Percentiles rank a stretch among this genome's conserved stretches.
Conservation (phyloP, 2,113 vertebrate genomes). For the Irena cyanogastra region DNA sequence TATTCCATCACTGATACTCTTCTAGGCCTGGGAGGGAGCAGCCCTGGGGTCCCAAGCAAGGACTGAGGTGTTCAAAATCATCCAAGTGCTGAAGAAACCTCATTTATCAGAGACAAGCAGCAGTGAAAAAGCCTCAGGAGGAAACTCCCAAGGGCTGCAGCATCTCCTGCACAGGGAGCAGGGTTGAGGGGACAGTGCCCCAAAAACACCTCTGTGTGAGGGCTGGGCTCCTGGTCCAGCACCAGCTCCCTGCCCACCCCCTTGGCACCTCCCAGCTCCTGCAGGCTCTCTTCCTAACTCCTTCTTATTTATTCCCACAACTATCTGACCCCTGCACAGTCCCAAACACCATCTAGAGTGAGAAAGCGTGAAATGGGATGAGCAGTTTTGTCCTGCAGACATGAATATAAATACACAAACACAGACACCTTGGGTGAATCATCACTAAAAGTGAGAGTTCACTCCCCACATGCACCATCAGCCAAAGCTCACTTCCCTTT, state of each 20-base stretch:
- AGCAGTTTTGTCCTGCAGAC: not conserved
- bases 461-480: not conserved
- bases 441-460: not conserved
- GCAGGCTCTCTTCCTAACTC: not conserved
- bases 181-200: rapidly evolving
- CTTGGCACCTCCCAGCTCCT: not conserved
- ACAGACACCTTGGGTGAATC: not conserved
- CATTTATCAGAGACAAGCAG: not conserved
- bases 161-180: not conserved
- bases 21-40: not conserved
- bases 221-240: not conserved
- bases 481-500: not conserved
- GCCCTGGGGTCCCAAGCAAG: not conserved
- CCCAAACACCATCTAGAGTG: not conserved
- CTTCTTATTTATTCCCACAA: not conserved
- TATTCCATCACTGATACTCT: not conserved
- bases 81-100: not conserved
- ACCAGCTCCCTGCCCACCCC: not conserved
- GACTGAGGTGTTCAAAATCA: not conserved
- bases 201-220: rapidly evolving
- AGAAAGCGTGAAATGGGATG: not conserved
- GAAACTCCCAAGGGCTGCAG: not conserved
- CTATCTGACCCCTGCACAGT: not conserved
- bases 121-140: not conserved
- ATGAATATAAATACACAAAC: not conserved